Conservation (phyloP, 1,140 invertebrate species). For the Bombus superbus region DNA sequence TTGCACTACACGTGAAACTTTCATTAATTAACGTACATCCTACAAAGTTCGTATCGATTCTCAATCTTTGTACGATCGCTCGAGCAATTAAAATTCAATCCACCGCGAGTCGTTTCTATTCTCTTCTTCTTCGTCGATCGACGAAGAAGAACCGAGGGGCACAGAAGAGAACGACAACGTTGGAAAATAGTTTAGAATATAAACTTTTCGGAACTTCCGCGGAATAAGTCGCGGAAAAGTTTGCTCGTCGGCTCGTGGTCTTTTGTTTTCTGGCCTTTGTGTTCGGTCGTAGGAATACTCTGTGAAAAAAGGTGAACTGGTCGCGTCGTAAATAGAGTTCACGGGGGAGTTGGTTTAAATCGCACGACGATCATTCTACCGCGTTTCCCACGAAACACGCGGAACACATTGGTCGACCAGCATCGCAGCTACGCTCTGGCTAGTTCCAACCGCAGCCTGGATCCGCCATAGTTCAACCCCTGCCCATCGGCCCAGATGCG, state of each 20-base stretch:
- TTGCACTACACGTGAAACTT: too few relatives aligned
- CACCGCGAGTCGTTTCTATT: not conserved
- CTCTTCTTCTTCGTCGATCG: too few relatives aligned
- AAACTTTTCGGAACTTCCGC: too few relatives aligned
- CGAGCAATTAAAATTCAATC: constrained; percentile 2
- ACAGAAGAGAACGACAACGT: not conserved
- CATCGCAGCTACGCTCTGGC: constrained; percentile 7
- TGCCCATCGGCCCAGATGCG: not conserved
- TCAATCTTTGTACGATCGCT: too few relatives aligned
- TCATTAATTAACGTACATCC: too few relatives aligned
- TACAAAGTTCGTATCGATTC: too few relatives aligned
- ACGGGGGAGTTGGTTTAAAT: constrained; percentile 34
- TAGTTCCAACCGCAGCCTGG: constrained; percentile 32
- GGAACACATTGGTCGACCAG: constrained; percentile 26
- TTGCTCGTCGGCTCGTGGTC: not conserved
- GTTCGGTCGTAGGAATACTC: not conserved
- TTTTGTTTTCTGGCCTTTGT: constrained; percentile 18
- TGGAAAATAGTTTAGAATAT: not conserved
- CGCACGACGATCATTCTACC: constrained; percentile 12
- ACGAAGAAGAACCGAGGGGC: not conserved
- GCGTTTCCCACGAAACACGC: constrained; percentile 28
- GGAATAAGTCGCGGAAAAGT: constrained; percentile 18
- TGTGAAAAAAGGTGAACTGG: not conserved
- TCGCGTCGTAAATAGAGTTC: constrained; percentile 29
- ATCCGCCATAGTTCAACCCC: constrained; percentile 9